Evolutionary conservation across 2,888 invertebrate species (phyloP), one percentile per base, ranked within the genome.

Genomic region (Caenorhabditis imperialis): DNA sequence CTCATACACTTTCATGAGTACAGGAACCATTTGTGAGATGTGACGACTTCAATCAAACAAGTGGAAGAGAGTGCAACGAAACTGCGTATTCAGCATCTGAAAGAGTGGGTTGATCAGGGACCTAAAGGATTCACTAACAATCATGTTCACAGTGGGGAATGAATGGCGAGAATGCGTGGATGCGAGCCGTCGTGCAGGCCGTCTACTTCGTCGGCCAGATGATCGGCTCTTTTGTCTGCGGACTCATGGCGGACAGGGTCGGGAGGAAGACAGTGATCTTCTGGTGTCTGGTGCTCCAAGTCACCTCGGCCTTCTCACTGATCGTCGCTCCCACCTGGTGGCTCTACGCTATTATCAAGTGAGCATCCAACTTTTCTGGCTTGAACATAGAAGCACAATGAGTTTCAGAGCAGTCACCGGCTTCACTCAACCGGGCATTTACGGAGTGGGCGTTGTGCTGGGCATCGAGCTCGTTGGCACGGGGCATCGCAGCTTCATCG

Each of bases 341-440:
- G 90, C 88, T 91, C 85, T 93, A 93, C 84, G 91, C 93, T 14
- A 71, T 92, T 0, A 90, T 93, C 50, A 47, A 86, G 83, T 84
- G 51, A 55, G 70, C 14, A 33, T 5, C n/a, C 22, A 3, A 18
- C 48, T 42, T 81, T 81, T 84, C 45, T 42, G 62, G 27, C 42
- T 53, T n/a, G 14, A 3, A 14, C 8, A 38, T n/a, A n/a, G n/a
- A 18, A n/a, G 12, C 18, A 6, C 16, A 18, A 3, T n/a, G 14
- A 60, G 92, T 0, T 90, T 92, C 53, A 90, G 93, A 51, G 93
- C 94, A 86, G 86, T 93, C 20, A 91, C 92, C 12, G 93, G 93
- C 0, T 90, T 93, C 22, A 93, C 93, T 12, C 93, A 93, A 1
- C 93, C 93, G 33, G 94, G 94, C 35, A 93, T 93, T 0, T 94